phyloP scores from a whole-genome alignment of 2,888 invertebrate species.

The Anthoptus insignis region DNA sequence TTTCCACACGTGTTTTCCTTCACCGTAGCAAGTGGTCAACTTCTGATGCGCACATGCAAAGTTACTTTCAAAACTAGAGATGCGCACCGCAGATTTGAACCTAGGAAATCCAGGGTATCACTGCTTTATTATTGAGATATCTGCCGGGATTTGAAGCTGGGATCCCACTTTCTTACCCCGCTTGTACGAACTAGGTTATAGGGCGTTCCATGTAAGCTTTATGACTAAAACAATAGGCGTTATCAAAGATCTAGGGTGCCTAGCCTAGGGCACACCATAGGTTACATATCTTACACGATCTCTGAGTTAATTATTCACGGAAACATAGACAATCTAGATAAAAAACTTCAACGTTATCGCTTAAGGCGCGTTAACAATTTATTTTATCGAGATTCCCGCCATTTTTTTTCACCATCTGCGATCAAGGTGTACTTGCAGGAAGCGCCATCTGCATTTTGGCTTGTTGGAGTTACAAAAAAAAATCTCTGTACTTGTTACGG shows the following conservation, averaged over 20 bases:
- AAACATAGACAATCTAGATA: constrained; percentile 73
- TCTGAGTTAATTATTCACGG: constrained; percentile 50
- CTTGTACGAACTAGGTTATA: too few relatives aligned
- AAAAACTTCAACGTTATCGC: constrained; percentile 66
- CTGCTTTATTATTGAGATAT: too few relatives aligned
- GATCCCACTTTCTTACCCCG: too few relatives aligned
- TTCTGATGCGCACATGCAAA: too few relatives aligned
- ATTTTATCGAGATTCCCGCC: constrained; percentile 70
- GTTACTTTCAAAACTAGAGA: too few relatives aligned
- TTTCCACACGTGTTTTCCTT: too few relatives aligned
- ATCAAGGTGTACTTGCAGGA: constrained; percentile 75
- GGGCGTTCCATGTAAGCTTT: too few relatives aligned
- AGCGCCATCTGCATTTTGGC: constrained; percentile 65
- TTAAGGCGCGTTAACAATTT: constrained; percentile 75
- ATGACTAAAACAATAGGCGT: constrained; percentile 22
- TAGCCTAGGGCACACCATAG: constrained; percentile 54
- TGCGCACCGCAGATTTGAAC: too few relatives aligned
- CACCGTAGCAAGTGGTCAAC: too few relatives aligned
- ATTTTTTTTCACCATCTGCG: constrained; percentile 68
- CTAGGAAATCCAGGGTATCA: too few relatives aligned
- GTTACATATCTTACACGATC: constrained; percentile 74
- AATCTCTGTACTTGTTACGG: constrained; percentile 15
- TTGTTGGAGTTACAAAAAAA: constrained; percentile 45
- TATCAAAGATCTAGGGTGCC: constrained; percentile 23
- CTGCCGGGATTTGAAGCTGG: too few relatives aligned